Evolutionary conservation across 2,113 vertebrate genomes (phyloP), one percentile per base, ranked within the genome.

Genomic region (Thunnus thynnus): DNA sequence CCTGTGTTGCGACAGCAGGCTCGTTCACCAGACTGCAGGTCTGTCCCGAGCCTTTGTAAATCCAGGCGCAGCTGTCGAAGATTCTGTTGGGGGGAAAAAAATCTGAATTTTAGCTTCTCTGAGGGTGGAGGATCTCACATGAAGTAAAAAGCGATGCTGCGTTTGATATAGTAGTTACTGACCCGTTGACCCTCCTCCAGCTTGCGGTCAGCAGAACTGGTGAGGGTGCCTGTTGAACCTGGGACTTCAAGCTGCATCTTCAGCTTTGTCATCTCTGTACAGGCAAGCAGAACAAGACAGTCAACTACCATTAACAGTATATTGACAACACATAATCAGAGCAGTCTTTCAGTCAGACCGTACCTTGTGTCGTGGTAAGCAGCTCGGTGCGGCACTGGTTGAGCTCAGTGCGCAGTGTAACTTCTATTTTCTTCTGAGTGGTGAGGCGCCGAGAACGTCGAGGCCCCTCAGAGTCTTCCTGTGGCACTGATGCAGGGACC

Each of bases 1-100:
- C 96, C 96, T 0, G 98, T 99, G 79, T 96, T 97, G 80, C 97
- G 96, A 82, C 98, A 99, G 83, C 98, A 99, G 0, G 97, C 97
- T 69, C 97, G 91, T 88, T 97, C 97, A 13, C 97, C 97, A 18
- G 97, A 94, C 92, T 98, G 97, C 70, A 99, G 95, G 60, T 94
- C 95, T 8, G 86, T 7, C 0, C 95, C 96, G 60, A 99, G 92
- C 72, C 90, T 95, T 74, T 95, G 96, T 64, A 99, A 63, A 65
- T 98, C 96, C 66, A 88, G 82, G 7, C 96, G 95, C 82, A 99
- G 92, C 88, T 97, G 65, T 58, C 96, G 95, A 76, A 99, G 89
- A 22, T 97, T 98, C 98, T 99, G 70, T 72, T 73, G 22, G 51
- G 10, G 12, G 71, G 16, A 6, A 50, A 27, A 36, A 10, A 52